Conservation (phyloP, 2,113 vertebrate genomes). For the Tyrannus savana region DNA sequence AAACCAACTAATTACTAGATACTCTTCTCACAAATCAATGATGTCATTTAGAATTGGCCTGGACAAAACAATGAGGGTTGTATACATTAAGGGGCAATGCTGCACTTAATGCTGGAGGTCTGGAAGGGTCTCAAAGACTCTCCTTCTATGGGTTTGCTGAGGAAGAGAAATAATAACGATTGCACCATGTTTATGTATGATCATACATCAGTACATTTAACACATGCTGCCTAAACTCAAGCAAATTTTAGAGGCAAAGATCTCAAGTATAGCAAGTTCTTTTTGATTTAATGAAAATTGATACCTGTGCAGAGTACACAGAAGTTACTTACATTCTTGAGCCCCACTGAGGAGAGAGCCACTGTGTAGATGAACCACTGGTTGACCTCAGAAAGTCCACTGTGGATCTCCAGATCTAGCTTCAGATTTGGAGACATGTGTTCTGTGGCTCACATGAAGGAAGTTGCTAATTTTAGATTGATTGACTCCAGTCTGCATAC, state of each 20-base stretch:
- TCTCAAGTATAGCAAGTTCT: not conserved
- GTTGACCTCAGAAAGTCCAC: not conserved
- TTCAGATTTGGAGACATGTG: not conserved
- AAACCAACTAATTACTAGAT: conserved; percentile 19
- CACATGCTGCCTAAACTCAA: not conserved
- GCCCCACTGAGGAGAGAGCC: not conserved
- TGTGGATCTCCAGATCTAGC: not conserved
- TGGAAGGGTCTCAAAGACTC: not conserved
- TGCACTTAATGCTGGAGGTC: not conserved
- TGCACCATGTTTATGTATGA: not conserved
- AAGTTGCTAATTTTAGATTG: not conserved
- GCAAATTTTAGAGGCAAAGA: not conserved
- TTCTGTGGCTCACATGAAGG: not conserved
- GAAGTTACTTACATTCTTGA: not conserved
- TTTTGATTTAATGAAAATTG: not conserved
- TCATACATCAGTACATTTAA: not conserved
- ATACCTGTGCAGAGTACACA: not conserved
- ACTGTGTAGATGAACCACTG: not conserved
- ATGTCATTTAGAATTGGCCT: conserved; percentile 11
- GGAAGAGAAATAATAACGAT: not conserved
- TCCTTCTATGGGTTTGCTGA: not conserved
- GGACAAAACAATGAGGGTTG: not conserved
- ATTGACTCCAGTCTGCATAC: conserved; percentile 15
- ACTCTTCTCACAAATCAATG: conserved; percentile 54
- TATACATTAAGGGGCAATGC: not conserved